Percentiles rank a stretch among this genome's conserved stretches.
These are phyloP conservation scores for Tribolium castaneum DNA, from an alignment of 1,140 invertebrate genomes.

Conservation along the genomic window DNA sequence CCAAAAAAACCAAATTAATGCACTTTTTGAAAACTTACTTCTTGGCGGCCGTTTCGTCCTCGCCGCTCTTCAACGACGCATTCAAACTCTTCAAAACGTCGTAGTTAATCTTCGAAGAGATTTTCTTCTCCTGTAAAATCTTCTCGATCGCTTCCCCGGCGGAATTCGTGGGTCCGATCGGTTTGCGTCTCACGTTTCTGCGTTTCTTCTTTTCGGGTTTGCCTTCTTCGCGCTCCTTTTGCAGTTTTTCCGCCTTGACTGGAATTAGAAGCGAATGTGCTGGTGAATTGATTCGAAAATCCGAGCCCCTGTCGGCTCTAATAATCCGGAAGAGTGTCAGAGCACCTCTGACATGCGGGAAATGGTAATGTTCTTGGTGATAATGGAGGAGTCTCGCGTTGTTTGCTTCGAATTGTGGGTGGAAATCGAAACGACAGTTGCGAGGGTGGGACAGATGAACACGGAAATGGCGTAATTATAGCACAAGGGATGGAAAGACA, in stretches of 20 bases:
- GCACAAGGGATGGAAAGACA: not conserved
- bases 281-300: slow-evolving; percentile 27
- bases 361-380: slow-evolving; percentile 3
- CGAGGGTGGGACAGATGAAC: not conserved
- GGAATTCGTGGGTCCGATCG: slow-evolving; percentile 74
- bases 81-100: slow-evolving; percentile 91
- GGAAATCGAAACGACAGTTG: slow-evolving; percentile 18
- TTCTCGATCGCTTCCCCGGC: slow-evolving; percentile 94
- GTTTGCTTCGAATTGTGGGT: slow-evolving; percentile 9
- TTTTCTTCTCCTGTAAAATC: slow-evolving; percentile 94
- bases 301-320: not conserved
- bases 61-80: slow-evolving; percentile 65
- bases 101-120: slow-evolving; percentile 98
- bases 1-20: no score
- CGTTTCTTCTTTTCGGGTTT: slow-evolving; percentile 82
- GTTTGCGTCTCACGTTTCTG: slow-evolving; percentile 71
- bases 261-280: slow-evolving; percentile 37
- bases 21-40: slow-evolving; percentile 21
- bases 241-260: slow-evolving; percentile 78
- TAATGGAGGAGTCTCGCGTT: not conserved
- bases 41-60: slow-evolving; percentile 48
- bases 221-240: slow-evolving; percentile 80
- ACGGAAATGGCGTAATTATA: not conserved
- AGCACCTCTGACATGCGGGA: slow-evolving; percentile 12
- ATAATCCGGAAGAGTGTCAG: slow-evolving; percentile 17